These are phyloP conservation scores for Cheilosia impressa DNA, from an alignment of 2,888 invertebrate genomes.

Conservation along the genomic window DNA sequence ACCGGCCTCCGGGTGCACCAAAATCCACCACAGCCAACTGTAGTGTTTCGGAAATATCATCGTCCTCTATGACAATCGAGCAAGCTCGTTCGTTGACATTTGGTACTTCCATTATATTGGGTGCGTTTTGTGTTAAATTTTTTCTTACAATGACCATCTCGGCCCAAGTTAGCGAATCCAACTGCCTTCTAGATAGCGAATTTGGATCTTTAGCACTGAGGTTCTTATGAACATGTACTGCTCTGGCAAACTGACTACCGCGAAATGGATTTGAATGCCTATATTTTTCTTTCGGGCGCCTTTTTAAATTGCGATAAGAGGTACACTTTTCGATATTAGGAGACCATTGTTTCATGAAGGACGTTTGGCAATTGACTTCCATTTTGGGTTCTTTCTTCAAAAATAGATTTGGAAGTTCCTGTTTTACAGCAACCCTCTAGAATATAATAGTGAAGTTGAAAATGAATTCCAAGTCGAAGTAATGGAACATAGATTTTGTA, in stretches of 20 bases:
- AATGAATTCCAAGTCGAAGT: not conserved
- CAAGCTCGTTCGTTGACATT: not conserved
- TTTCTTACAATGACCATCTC: conserved; percentile 17
- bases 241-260: not conserved
- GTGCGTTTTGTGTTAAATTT: not conserved
- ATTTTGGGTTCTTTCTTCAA: not conserved
- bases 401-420: not conserved
- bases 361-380: not conserved
- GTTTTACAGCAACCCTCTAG: not conserved
- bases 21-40: conserved; percentile 45
- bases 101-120: not conserved
- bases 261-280: not conserved
- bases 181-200: conserved; percentile 22
- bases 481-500: not conserved
- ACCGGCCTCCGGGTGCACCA: conserved; percentile 18
- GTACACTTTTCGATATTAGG: not conserved
- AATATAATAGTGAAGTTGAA: not conserved
- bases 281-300: not conserved
- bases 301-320: not conserved
- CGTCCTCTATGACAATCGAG: not conserved
- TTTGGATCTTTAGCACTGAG: conserved; percentile 12
- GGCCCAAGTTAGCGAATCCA: conserved; percentile 46
- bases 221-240: not conserved
- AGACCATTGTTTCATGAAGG: not conserved
- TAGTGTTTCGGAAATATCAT: conserved; percentile 1